phyloP scores from a whole-genome alignment of 1,140 invertebrate genomes.

The Meteorus sp. region DNA sequence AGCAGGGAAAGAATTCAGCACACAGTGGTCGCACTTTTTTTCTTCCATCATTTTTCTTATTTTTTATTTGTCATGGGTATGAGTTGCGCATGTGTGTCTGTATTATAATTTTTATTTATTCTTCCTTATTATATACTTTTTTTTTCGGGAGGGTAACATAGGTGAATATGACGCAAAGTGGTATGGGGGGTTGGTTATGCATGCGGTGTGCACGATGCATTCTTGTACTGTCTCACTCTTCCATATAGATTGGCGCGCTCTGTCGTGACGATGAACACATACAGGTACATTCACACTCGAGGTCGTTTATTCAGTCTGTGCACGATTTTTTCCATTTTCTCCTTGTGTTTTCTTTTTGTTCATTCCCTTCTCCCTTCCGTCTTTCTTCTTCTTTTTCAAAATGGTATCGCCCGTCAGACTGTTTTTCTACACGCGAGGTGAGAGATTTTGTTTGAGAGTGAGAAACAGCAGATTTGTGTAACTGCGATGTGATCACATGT shows the following conservation, averaged over 20 bases:
- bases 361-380: conserved; percentile 2
- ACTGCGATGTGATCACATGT: too few relatives aligned
- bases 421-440: conserved; percentile 22
- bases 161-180: too few relatives aligned
- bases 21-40: conserved; percentile 3
- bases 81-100: too few relatives aligned
- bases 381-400: conserved; percentile 14
- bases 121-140: too few relatives aligned
- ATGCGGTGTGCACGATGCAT: not conserved
- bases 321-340: conserved; percentile 7
- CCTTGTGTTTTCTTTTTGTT: conserved; percentile 7
- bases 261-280: too few relatives aligned
- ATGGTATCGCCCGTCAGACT: conserved; percentile 17
- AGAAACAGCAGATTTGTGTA: too few relatives aligned
- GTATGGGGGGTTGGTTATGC: too few relatives aligned
- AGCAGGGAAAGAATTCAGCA: too few relatives aligned
- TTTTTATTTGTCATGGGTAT: too few relatives aligned
- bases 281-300: conserved; percentile 37
- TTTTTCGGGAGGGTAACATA: too few relatives aligned
- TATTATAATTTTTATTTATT: too few relatives aligned
- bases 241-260: conserved; percentile 17
- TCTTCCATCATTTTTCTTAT: too few relatives aligned
- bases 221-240: conserved; percentile 7
- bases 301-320: conserved; percentile 29
- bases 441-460: conserved; percentile 3